Base-by-base conservation (phyloP, 2,888 invertebrate genomes). In the Drosophila paucipuncta region DNA sequence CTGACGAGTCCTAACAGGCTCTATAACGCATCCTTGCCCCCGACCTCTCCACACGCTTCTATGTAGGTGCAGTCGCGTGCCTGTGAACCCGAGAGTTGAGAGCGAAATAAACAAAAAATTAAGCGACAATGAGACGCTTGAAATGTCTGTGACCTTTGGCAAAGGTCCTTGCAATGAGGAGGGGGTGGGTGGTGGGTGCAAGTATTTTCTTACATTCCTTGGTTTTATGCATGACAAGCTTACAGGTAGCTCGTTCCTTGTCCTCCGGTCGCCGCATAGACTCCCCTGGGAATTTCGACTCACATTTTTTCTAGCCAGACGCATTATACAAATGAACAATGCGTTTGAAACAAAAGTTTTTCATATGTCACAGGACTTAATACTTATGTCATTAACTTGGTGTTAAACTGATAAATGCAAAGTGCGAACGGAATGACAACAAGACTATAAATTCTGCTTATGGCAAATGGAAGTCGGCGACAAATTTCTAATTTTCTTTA, bases 71-170 rank as follows among this genome's bases (percentile, higher is more conserved):
- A 80, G 71, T 75, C 65, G 66, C 82, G 63, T 87, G 88, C 80
- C 87, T 52, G 70, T 62, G 60, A 69, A 71, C 53, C 66, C 9
- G 13, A 28, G 69, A 73, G 52, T 66, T 31, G 18, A 67, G 66
- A 62, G 68, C 54, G 25, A 67, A 81, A 78, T 64, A 73, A 76
- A 83, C 69, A 80, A 76, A 76, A 74, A 76, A 74, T 78, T 79
- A 76, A 89, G 75, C 83, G 83, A 87, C 87, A 78, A 83, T 82
- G 85, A 73, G 81, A 76, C 76, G 63, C 83, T 89, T 88, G 61
- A 88, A 83, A 89, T 89, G 87, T 91, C 91, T 91, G 79, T 83
- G 91, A 88, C 88, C 87, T 91, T 83, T 76, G 16, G 50, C 59
- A 47, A 22, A 16, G 63, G 28, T 33, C n/a, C 13, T 22, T 64